Evolutionary conservation across 2,113 vertebrate species (phyloP).

Genomic region (Bungarus multicinctus): DNA sequence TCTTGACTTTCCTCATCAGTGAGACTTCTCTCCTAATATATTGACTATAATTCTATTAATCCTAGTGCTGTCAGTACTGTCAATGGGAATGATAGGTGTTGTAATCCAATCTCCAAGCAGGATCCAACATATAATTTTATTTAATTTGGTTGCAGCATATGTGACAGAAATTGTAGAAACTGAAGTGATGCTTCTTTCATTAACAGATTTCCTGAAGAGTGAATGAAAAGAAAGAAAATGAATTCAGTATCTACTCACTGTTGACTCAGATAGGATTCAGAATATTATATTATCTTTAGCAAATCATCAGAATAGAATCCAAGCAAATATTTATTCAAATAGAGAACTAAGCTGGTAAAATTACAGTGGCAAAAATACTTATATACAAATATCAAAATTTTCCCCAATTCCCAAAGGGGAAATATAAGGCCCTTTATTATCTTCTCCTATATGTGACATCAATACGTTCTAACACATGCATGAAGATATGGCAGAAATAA

Average conservation of each 20-base stretch:
- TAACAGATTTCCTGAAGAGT: neutral
- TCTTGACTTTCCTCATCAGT: neutral
- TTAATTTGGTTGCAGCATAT: slow-evolving; percentile 30
- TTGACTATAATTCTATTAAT: neutral
- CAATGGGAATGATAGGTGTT: neutral
- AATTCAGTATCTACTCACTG: neutral
- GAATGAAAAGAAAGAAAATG: neutral
- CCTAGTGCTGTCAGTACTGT: neutral
- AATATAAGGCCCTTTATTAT: neutral
- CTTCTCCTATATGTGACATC: neutral
- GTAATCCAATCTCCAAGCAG: neutral
- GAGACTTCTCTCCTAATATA: neutral
- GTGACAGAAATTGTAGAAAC: slow-evolving; percentile 4
- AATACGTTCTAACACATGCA: neutral
- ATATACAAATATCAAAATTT: neutral
- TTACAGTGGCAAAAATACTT: neutral
- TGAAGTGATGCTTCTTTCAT: slow-evolving; percentile 2
- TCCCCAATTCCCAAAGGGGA: neutral
- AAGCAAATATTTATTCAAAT: neutral
- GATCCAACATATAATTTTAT: slow-evolving; percentile 16
- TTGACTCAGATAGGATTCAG: neutral
- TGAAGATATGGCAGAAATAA: neutral
- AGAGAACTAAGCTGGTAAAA: neutral
- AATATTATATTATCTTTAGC: neutral
- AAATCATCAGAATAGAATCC: neutral